Evolutionary conservation across 2,888 invertebrate species (phyloP).

Genomic region (Teinopalpus imperialis): DNA sequence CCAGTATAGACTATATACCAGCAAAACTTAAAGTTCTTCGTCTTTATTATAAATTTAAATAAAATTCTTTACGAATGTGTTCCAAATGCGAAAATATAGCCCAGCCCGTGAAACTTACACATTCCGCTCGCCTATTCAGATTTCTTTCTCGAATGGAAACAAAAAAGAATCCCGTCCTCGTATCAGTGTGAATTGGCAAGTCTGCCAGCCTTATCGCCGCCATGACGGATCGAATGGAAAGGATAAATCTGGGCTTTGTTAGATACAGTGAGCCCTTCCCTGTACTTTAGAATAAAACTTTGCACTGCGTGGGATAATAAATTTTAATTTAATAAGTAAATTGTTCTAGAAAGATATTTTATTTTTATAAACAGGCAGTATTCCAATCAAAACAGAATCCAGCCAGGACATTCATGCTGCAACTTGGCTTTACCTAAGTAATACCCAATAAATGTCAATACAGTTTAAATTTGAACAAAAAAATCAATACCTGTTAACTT

Average conservation of each 20-base stretch:
- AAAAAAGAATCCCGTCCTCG: conserved; percentile 32
- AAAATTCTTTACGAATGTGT: conserved; percentile 2
- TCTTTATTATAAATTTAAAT: conserved; percentile 7
- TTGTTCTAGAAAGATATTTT: too few relatives aligned
- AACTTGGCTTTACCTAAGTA: too few relatives aligned
- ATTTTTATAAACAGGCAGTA: too few relatives aligned
- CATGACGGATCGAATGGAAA: conserved; percentile 63
- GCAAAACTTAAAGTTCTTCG: conserved; percentile 9
- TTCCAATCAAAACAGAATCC: too few relatives aligned
- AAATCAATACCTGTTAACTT: too few relatives aligned
- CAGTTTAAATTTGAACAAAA: too few relatives aligned
- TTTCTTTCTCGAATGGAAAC: conserved; percentile 29
- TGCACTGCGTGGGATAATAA: too few relatives aligned
- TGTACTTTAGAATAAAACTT: conserved; percentile 12
- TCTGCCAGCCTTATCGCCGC: conserved; percentile 49
- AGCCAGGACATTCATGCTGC: too few relatives aligned
- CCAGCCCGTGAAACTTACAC: conserved; percentile 12
- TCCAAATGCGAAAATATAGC: not conserved
- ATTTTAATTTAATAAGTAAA: too few relatives aligned
- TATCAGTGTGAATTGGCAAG: conserved; percentile 40
- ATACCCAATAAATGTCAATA: too few relatives aligned
- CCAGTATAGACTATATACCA: too few relatives aligned
- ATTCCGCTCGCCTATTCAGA: conserved; percentile 12
- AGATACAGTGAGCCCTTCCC: conserved; percentile 17
- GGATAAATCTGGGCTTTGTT: conserved; percentile 67